phyloP scores from a whole-genome alignment of 1,140 invertebrate species.

The Elysia chlorotica region DNA sequence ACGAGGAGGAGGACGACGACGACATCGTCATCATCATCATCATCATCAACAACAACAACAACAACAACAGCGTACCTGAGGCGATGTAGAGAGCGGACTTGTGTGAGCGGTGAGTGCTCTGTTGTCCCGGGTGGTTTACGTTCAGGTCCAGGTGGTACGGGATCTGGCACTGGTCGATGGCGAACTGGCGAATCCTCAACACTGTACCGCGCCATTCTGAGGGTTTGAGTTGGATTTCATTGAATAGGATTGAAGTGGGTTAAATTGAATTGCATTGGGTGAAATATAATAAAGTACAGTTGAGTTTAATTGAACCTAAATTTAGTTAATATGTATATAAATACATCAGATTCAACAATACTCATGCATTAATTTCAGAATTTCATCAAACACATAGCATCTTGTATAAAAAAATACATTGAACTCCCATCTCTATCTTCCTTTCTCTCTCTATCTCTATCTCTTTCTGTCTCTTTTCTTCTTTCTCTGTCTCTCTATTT shows the following conservation, averaged over 20 bases:
- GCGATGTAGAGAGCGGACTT: conserved; percentile 16
- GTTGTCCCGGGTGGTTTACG: conserved; percentile 7
- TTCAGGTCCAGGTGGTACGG: conserved; percentile 13
- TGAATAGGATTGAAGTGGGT: neutral
- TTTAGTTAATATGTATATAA: neutral
- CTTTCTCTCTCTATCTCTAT: no score
- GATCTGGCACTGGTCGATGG: conserved; percentile 37
- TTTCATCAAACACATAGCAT: neutral
- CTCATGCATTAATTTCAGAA: neutral
- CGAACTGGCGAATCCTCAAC: conserved; percentile 30
- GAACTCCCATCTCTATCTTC: no score
- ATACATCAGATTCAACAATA: neutral
- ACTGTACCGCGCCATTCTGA: conserved; percentile 37
- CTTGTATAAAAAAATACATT: neutral
- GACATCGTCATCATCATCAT: no score
- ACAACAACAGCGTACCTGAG: no score
- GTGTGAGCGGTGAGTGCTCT: conserved; percentile 5
- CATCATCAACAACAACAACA: no score
- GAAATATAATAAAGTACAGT: no score
- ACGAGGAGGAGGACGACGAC: no score
- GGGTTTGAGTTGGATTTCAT: neutral
- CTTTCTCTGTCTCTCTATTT: no score
- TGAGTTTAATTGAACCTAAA: no score
- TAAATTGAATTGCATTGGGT: neutral
- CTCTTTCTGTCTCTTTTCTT: no score